phyloP scores from a whole-genome alignment of 2,113 vertebrate species.

The Dryoscopus gambensis region DNA sequence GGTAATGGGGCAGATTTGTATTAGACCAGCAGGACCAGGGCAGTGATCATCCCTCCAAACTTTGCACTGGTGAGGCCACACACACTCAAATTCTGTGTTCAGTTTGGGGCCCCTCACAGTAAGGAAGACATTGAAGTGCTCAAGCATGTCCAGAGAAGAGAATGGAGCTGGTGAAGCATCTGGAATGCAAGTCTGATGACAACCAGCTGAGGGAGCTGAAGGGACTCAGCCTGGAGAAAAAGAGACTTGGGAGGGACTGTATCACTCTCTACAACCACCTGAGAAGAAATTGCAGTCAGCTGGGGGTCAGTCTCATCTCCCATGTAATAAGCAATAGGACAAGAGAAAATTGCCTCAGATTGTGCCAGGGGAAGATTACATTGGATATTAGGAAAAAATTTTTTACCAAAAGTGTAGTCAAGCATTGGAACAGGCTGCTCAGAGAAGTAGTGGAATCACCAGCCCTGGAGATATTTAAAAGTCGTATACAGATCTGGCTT shows the following conservation, averaged over 20 bases:
- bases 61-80: background rate
- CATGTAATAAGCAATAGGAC: background rate
- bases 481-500: background rate
- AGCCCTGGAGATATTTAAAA: background rate
- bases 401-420: background rate
- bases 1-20: background rate
- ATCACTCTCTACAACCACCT: background rate
- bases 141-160: background rate
- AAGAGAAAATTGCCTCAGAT: background rate
- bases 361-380: background rate
- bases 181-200: background rate
- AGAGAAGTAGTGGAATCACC: background rate
- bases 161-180: background rate
- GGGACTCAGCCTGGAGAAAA: background rate
- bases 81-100: background rate
- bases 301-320: background rate
- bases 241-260: too few species aligned
- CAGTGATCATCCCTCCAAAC: fast-evolving
- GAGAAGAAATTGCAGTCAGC: background rate
- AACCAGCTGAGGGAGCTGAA: background rate
- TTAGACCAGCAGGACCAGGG: background rate
- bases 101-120: background rate
- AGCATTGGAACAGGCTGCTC: background rate
- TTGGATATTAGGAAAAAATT: background rate
- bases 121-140: background rate